Conservation (phyloP, 1,140 invertebrate species). For the Drosophila ironensis region DNA sequence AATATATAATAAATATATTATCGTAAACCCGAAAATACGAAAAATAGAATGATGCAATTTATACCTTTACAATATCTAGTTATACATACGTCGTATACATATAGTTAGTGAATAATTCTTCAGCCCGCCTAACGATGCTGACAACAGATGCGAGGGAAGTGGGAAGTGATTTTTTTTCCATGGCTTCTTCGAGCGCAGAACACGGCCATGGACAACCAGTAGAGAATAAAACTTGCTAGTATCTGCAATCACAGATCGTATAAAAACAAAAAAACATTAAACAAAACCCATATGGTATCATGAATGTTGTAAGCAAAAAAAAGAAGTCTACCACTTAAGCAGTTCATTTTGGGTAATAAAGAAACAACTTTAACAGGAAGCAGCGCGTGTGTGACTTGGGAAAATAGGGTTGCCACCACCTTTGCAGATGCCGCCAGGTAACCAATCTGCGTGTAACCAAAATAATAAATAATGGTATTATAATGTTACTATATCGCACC, state of each 20-base stretch:
- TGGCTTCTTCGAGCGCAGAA: no score
- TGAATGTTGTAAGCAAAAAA: constrained; percentile 65
- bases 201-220: constrained; percentile 16
- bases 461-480: neutral
- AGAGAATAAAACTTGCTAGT: neutral
- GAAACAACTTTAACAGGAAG: constrained; percentile 61
- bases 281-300: constrained; percentile 31
- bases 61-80: constrained; percentile 59
- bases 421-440: constrained; percentile 25
- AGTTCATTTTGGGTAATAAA: constrained; percentile 74
- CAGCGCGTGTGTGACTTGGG: constrained; percentile 33
- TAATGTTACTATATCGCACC: constrained; percentile 26
- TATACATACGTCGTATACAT: constrained; percentile 50
- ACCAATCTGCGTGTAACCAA: constrained; percentile 4
- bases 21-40: constrained; percentile 14
- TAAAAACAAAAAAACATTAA: constrained; percentile 1
- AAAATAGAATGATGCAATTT: constrained; percentile 30
- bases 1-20: constrained; percentile 45
- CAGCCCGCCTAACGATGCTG: constrained; percentile 74
- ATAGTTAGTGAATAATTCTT: constrained; percentile 72
- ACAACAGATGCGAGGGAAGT: constrained; percentile 34
- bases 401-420: constrained; percentile 20
- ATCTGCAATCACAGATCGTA: constrained; percentile 17
- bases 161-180: constrained; percentile 38
- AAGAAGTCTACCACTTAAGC: constrained; percentile 45